These are phyloP conservation scores for Drosophila lacteicornis DNA, from an alignment of 1,140 invertebrate genomes.

Conservation along the genomic window DNA sequence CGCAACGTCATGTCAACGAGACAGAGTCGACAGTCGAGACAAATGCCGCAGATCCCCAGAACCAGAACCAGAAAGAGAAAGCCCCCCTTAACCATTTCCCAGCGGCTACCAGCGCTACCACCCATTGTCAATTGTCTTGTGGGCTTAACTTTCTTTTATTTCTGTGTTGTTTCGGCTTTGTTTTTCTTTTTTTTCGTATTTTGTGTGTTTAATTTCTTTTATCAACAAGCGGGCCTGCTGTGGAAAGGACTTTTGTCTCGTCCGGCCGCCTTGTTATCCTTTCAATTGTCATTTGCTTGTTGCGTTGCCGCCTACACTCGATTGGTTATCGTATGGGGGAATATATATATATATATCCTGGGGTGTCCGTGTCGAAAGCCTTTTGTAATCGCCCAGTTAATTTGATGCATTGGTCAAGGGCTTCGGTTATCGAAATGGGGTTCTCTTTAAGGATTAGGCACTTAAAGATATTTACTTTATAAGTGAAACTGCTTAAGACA, in stretches of 20 bases:
- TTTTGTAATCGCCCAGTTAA: constrained; percentile 72
- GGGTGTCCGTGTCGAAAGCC: constrained; percentile 39
- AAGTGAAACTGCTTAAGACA: background rate
- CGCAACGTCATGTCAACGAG: constrained; percentile 80
- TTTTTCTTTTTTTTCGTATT: constrained; percentile 15
- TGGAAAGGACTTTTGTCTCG: constrained; percentile 37
- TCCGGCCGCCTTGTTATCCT: constrained; percentile 59
- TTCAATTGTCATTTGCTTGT: constrained; percentile 79
- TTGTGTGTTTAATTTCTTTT: constrained; percentile 77
- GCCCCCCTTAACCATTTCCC: constrained; percentile 12
- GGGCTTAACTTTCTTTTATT: constrained; percentile 71
- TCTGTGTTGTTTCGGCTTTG: constrained; percentile 30
- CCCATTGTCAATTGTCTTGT: constrained; percentile 71
- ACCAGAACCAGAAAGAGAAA: constrained; percentile 18
- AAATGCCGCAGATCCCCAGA: constrained; percentile 61
- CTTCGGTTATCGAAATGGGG: constrained; percentile 1
- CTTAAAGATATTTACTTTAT: background rate
- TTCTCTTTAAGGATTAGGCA: background rate
- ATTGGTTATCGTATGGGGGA: constrained; percentile 37
- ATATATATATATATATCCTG: background rate
- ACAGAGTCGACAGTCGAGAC: constrained; percentile 68
- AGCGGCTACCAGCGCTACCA: background rate
- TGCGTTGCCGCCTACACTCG: constrained; percentile 50
- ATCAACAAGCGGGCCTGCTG: constrained; percentile 59
- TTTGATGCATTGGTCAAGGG: constrained; percentile 40